phyloP scores from a whole-genome alignment of 2,888 invertebrate genomes.

The Brachyopa scutellaris region DNA sequence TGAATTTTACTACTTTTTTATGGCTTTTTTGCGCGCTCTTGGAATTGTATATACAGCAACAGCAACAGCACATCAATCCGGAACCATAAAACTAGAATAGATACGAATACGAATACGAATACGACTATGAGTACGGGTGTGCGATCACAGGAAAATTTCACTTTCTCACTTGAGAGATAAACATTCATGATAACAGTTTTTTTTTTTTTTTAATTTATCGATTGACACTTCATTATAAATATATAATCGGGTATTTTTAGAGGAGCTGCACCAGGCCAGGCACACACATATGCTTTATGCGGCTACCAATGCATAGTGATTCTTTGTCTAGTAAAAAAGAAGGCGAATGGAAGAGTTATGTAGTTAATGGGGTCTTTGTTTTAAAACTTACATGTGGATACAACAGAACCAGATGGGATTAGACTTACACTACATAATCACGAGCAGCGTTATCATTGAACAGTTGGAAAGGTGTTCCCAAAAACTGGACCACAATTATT shows the following conservation, averaged over 20 bases:
- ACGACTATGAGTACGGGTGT: neutral
- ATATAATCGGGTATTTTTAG: slow-evolving; percentile 58
- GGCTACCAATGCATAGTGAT: too few relatives aligned
- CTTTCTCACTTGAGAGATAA: slow-evolving; percentile 51
- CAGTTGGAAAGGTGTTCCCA: too few relatives aligned
- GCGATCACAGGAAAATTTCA: slow-evolving; percentile 25
- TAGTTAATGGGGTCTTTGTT: too few relatives aligned
- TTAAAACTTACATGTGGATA: too few relatives aligned
- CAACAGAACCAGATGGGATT: too few relatives aligned
- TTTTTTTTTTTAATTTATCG: slow-evolving; percentile 60
- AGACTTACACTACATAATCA: too few relatives aligned
- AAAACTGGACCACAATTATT: too few relatives aligned
- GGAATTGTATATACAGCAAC: slow-evolving; percentile 49
- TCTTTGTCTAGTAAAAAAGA: too few relatives aligned
- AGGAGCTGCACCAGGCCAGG: neutral
- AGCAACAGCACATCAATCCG: slow-evolving; percentile 60
- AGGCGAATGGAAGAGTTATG: too few relatives aligned
- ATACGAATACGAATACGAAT: slow-evolving; percentile 11
- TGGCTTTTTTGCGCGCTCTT: slow-evolving; percentile 59
- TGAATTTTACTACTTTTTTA: slow-evolving; percentile 67
- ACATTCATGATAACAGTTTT: slow-evolving; percentile 41
- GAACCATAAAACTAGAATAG: slow-evolving; percentile 66
- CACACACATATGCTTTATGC: too few relatives aligned
- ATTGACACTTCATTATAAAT: slow-evolving; percentile 67
- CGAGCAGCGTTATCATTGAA: too few relatives aligned